Base-by-base conservation (phyloP, 92 coral and sea anemone genomes). In the Zoanthus sociatus region DNA sequence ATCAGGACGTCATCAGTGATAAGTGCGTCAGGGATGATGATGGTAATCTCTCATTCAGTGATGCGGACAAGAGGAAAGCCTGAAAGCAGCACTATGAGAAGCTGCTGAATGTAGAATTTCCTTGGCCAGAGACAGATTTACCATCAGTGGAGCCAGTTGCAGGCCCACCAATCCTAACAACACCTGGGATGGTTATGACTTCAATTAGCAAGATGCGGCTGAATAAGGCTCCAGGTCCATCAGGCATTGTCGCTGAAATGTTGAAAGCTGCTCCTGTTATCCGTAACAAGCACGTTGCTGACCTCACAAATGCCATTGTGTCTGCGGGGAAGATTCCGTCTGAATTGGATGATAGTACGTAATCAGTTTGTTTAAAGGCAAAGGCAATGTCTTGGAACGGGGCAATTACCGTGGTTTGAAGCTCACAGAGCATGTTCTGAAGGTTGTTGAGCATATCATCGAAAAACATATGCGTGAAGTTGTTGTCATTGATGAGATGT, bases 51-150 rank as follows among this genome's bases (percentile, higher is more conserved):
- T 15, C 89, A 42, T 53, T 88, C 69, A 81, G 37, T 31, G 79
- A 64, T 88, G 79, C 47, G 2, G 89, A 12, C 26, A 88, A 88
- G 51, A 15, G 21, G 33, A 68, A 46, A 44, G 90, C 90, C 11
- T 88, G 90, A 88, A 42, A 48, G 32, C 56, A 88, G 46, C 79
- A 88, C 66, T 88, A 88, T 54, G n/a, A 88, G 79, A 42, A 78
- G 26, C 74, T 87, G 55, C 50, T 87, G 33, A 87, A 88, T 56
- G 82, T 70, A 9, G 91, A 88, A 61, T 88, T 88, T 83, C 81
- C 77, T 11, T 88, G 91, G 88, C 32, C 63, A 15, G 10, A 15
- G 37, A 73, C 71, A 7, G 73, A 88, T 56, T 56, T 88, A 48
- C 56, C 82, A 14, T 6, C 17, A 15, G 88, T 48, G 2, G 69